Evolutionary conservation across 2,888 invertebrate genomes (phyloP).

Genomic region (Gibbula magus): DNA sequence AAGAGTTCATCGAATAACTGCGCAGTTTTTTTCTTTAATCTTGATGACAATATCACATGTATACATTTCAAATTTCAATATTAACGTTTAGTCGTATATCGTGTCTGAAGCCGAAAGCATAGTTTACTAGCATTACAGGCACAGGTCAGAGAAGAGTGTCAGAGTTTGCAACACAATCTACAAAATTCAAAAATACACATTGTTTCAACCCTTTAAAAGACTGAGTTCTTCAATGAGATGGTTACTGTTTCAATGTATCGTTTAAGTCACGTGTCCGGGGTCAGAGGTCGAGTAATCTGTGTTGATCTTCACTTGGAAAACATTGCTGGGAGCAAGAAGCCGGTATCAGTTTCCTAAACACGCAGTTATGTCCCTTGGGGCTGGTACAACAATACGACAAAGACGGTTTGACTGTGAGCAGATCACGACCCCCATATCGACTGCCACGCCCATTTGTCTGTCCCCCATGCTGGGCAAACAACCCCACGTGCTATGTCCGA

Average conservation of each 20-base stretch:
- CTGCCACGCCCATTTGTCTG: neutral
- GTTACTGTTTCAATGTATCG: neutral
- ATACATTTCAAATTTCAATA: too few relatives aligned
- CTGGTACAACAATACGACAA: neutral
- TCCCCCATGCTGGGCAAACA: neutral
- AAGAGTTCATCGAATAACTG: too few relatives aligned
- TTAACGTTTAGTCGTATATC: too few relatives aligned
- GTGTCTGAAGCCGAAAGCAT: too few relatives aligned
- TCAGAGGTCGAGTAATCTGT: conserved; percentile 17
- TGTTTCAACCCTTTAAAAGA: too few relatives aligned
- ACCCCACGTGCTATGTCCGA: neutral
- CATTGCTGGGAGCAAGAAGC: neutral
- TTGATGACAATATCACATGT: too few relatives aligned
- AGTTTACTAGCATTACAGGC: too few relatives aligned
- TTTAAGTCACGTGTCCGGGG: too few relatives aligned
- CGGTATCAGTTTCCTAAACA: neutral
- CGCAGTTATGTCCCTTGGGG: neutral
- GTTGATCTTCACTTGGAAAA: neutral
- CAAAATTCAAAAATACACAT: neutral
- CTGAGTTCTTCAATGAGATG: neutral
- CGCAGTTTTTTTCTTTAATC: too few relatives aligned
- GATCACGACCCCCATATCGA: neutral
- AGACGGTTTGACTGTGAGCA: neutral
- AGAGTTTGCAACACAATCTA: neutral
- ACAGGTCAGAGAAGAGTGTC: neutral